Evolutionary conservation across 2,113 vertebrate species (phyloP).

Genomic region (Oryzias celebensis): DNA sequence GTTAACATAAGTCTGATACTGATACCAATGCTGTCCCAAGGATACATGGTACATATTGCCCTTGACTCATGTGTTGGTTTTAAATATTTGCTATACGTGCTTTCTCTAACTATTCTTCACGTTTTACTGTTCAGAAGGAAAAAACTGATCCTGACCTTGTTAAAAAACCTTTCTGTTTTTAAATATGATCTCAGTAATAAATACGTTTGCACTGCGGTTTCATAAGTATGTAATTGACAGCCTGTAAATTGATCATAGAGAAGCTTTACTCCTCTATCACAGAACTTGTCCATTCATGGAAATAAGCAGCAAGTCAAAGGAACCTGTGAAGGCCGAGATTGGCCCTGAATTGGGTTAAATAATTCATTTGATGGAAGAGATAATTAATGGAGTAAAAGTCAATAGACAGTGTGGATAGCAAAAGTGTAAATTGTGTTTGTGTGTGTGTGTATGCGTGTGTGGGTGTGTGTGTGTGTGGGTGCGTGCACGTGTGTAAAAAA

Average conservation of each 20-base stretch:
- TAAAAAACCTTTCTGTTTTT: no score
- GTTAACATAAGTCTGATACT: no score
- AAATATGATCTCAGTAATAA: no score
- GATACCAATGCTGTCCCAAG: no score
- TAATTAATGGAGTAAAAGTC: slow-evolving; percentile 74
- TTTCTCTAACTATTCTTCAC: no score
- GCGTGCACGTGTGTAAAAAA: slow-evolving; percentile 37
- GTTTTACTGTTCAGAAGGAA: no score
- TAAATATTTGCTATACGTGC: no score
- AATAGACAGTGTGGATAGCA: slow-evolving; percentile 57
- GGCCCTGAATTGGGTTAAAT: slow-evolving; percentile 71
- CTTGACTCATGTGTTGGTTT: no score
- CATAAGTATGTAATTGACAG: not conserved
- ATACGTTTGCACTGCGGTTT: no score
- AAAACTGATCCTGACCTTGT: no score
- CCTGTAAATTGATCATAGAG: slow-evolving; percentile 6
- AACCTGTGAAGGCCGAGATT: slow-evolving; percentile 53
- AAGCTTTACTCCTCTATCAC: slow-evolving; percentile 17
- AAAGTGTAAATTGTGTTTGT: slow-evolving; percentile 26
- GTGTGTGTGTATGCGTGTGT: slow-evolving; percentile 5
- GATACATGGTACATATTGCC: no score
- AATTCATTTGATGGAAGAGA: slow-evolving; percentile 76
- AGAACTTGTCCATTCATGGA: slow-evolving; percentile 37
- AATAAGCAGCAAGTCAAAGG: slow-evolving; percentile 33
- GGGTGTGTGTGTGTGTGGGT: slow-evolving; percentile 23